These are phyloP conservation scores for Apoderus coryli DNA, from an alignment of 2,888 invertebrate species.

Conservation along the genomic window DNA sequence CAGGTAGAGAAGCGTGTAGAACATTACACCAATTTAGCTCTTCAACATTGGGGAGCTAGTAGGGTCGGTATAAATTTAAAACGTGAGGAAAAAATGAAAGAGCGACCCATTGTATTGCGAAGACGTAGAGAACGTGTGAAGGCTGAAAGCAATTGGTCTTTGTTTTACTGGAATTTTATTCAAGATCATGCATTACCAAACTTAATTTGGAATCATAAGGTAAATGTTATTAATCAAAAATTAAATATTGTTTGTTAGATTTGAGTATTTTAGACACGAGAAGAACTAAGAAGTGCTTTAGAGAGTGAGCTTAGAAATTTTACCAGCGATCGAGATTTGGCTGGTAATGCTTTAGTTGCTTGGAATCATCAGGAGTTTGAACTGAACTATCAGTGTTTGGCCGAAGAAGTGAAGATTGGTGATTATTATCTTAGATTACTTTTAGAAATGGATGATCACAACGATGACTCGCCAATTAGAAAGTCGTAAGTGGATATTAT, in stretches of 20 bases:
- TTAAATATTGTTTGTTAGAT: no score
- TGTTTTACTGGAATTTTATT: slow-evolving; percentile 91
- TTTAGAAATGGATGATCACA: slow-evolving; percentile 71
- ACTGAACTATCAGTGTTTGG: slow-evolving; percentile 83
- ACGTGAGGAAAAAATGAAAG: slow-evolving; percentile 45
- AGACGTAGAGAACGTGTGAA: slow-evolving; percentile 80
- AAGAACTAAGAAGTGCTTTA: slow-evolving; percentile 81
- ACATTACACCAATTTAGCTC: slow-evolving; percentile 46
- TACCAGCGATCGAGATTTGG: slow-evolving; percentile 76
- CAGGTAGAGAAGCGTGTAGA: slow-evolving; percentile 74
- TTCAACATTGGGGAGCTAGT: slow-evolving; percentile 58
- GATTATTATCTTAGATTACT: slow-evolving; percentile 93
- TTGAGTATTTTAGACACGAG: slow-evolving; percentile 63
- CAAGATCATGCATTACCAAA: slow-evolving; percentile 91
- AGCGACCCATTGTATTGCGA: slow-evolving; percentile 81
- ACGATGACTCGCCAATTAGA: slow-evolving; percentile 72
- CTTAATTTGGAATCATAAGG: slow-evolving; percentile 98
- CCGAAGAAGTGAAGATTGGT: slow-evolving; percentile 95
- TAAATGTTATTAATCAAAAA: slow-evolving; percentile 27
- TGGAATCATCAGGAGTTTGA: slow-evolving; percentile 99
- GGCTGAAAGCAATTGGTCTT: slow-evolving; percentile 76
- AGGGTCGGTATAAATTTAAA: slow-evolving; percentile 41
- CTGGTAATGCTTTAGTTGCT: slow-evolving; percentile 64
- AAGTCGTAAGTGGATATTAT: slow-evolving; percentile 57
- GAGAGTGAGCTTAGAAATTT: slow-evolving; percentile 90